Percentiles rank a stretch among this genome's conserved stretches.
Evolutionary conservation across 2,113 vertebrate species (phyloP).

Genomic region (Mirounga angustirostris): DNA sequence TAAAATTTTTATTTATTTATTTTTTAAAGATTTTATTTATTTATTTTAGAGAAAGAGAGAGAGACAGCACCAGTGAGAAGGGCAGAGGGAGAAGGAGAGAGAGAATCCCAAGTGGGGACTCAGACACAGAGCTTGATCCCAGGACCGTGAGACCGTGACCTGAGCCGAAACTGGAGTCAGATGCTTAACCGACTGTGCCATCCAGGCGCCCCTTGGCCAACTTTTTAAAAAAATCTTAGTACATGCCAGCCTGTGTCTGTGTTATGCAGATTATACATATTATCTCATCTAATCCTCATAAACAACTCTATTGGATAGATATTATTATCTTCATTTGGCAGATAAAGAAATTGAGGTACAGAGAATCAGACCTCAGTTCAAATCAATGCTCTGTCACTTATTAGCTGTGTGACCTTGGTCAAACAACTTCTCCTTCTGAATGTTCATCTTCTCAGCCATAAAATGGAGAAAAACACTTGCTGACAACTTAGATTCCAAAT

Average conservation of each 20-base stretch:
- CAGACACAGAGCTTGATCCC: background rate
- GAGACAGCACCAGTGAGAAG: background rate
- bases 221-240: background rate
- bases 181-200: background rate
- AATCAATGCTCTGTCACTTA: background rate
- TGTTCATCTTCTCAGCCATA: conserved; percentile 12
- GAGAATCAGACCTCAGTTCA: conserved; percentile 2
- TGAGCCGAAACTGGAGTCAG: background rate
- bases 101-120: background rate
- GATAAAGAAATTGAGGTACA: background rate
- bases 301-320: background rate
- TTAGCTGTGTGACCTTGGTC: background rate
- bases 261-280: background rate
- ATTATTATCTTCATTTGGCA: background rate
- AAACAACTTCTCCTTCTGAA: background rate
- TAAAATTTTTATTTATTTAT: background rate
- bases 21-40: background rate
- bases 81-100: background rate
- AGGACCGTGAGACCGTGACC: background rate
- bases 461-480: background rate
- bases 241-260: background rate
- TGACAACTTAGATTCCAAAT: background rate
- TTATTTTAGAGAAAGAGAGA: background rate
- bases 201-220: background rate
- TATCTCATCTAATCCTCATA: background rate